Base-by-base conservation (phyloP, 2,113 vertebrate species). In the Alethe diademata region DNA sequence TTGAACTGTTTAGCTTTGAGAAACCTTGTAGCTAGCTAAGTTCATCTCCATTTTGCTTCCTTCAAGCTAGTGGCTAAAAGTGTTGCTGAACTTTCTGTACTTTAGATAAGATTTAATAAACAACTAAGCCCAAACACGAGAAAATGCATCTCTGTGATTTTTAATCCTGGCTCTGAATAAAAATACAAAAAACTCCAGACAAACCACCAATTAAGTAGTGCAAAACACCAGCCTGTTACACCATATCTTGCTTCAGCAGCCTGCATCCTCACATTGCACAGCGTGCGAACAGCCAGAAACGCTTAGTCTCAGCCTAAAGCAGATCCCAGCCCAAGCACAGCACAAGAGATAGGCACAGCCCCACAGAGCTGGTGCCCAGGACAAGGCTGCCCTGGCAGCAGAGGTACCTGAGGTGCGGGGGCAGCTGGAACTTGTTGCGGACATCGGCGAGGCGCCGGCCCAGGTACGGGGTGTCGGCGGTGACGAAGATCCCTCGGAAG, bases 401-500 rank as follows among this genome's bases (percentile, higher is more conserved):
- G 14, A 4, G 5, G 65, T 98, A 99, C 99, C 98, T 99, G 92
- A 99, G 98, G 88, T 99, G 98, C 4, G 98, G 93, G 23, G 99
- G 99, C 16, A 99, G 98, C 86, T 98, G 98, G 96, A 99, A 99
- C 73, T 88, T 98, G 97, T 99, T 99, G 67, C 99, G 98, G 76
- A 99, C 98, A 2, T 99, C 99, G 2, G 98, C 98, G 0, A 98
- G 48, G 61, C 99, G 98, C 78, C 98, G 98, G 38, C 99, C 99
- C 0, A 99, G 97, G 95, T 98, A 99, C 0, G 99, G 99, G 0
- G 99, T 99, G 92, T 99, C 99, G 92, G 98, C 99, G 0, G 99
- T 99, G 92, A 99, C 84, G 53, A 99, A 99, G 97, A 99, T 98
- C 2, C 98, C 99, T 81, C 98, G 97, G 83, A 99, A 99, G 2